These are phyloP conservation scores for Leucoraja erinaceus DNA, from an alignment of 2,113 vertebrate genomes.

Conservation along the genomic window DNA sequence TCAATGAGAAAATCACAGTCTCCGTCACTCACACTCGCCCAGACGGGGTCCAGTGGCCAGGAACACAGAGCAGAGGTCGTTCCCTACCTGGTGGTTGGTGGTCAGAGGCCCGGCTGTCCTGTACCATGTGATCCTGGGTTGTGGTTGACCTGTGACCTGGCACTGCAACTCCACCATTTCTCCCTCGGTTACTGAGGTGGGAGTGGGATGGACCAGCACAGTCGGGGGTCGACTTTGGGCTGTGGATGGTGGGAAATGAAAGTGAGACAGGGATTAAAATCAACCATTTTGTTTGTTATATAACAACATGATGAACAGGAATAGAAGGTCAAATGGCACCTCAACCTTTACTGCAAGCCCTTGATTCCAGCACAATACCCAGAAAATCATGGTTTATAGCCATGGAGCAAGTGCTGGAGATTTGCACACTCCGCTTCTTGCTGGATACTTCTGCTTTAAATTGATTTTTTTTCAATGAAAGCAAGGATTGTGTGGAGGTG, in stretches of 20 bases:
- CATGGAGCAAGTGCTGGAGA: no score
- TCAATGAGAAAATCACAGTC: neutral
- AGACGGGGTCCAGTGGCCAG: neutral
- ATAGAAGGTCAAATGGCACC: no score
- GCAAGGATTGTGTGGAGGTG: no score
- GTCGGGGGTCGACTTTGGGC: slow-evolving; percentile 47
- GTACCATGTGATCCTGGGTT: slow-evolving; percentile 76
- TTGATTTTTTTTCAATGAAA: no score
- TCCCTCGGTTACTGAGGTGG: slow-evolving; percentile 68
- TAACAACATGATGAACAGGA: no score
- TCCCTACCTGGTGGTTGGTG: slow-evolving; percentile 71
- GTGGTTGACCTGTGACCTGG: slow-evolving; percentile 65
- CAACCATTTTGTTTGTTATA: neutral
- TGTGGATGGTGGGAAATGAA: slow-evolving; percentile 42
- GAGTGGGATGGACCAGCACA: slow-evolving; percentile 72
- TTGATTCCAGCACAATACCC: no score
- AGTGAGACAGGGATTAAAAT: neutral
- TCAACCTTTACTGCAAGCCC: no score
- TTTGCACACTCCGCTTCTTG: no score
- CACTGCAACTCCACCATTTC: slow-evolving; percentile 81
- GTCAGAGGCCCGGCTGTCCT: slow-evolving; percentile 64
- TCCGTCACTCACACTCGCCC: neutral
- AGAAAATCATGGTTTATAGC: no score
- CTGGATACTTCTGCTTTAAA: no score
- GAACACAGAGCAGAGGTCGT: neutral